Evolutionary conservation across 2,797 vertebrate species (phyloP).

Genomic region (Phalanger gymnotis): DNA sequence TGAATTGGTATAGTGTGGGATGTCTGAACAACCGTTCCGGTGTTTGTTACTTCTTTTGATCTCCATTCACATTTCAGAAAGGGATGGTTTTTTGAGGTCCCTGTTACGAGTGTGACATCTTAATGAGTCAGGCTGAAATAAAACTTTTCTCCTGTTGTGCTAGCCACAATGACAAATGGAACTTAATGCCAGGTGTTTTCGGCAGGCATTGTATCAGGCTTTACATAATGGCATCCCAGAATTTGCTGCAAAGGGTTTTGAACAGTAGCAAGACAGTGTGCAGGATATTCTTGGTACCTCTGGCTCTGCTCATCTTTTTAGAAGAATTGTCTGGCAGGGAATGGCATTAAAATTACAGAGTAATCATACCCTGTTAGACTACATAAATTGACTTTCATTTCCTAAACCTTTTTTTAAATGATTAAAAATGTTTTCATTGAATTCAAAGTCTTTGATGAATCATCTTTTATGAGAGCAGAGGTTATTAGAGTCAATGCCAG

Average conservation of each 20-base stretch:
- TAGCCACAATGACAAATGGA: not conserved
- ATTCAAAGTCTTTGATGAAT: constrained; percentile 66
- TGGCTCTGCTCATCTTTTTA: constrained; percentile 53
- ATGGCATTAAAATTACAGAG: constrained; percentile 70
- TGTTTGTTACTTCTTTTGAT: not conserved
- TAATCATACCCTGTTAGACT: constrained; percentile 66
- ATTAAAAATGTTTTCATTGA: constrained; percentile 3
- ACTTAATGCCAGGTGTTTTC: not conserved
- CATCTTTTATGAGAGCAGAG: constrained; percentile 68
- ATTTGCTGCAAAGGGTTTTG: constrained; percentile 10
- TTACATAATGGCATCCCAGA: not conserved
- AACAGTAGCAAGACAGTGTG: not conserved
- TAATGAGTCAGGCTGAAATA: not conserved
- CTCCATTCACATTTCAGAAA: not conserved
- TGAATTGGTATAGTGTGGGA: not conserved
- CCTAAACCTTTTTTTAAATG: constrained; percentile 33
- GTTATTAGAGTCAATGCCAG: constrained; percentile 73
- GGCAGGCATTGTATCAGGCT: not conserved
- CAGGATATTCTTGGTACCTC: constrained; percentile 21
- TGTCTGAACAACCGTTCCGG: not conserved
- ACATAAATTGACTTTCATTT: constrained; percentile 72
- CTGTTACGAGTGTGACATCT: not conserved
- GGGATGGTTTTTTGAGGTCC: not conserved
- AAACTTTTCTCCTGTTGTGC: not conserved
- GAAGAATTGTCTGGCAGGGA: constrained; percentile 67